Evolutionary conservation across 2,888 invertebrate genomes (phyloP).

Genomic region (Xestia xanthographa): DNA sequence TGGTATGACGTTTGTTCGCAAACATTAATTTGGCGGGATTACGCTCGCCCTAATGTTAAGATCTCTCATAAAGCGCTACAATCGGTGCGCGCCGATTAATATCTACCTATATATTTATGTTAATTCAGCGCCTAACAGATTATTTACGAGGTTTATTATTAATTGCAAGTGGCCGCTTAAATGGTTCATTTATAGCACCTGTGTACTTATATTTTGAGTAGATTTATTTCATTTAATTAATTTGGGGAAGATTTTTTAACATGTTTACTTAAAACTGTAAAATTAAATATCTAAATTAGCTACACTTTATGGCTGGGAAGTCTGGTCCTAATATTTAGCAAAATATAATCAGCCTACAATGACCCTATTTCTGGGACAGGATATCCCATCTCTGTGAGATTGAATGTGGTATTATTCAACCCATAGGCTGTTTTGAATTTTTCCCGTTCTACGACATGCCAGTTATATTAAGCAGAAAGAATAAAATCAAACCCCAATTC

Average conservation of each 20-base stretch:
- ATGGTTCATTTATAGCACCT: slow-evolving; percentile 8
- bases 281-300: neutral
- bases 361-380: neutral
- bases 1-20: slow-evolving; percentile 48
- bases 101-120: slow-evolving; percentile 33
- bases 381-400: neutral
- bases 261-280: neutral
- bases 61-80: slow-evolving; percentile 31
- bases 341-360: neutral
- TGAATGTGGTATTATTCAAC: neutral
- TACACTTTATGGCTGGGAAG: neutral
- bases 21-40: slow-evolving; percentile 63
- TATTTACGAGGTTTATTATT: slow-evolving; percentile 7
- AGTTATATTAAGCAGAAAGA: neutral
- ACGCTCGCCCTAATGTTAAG: slow-evolving; percentile 24
- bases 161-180: neutral
- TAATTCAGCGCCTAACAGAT: slow-evolving; percentile 30
- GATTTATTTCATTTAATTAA: neutral
- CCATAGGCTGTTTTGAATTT: neutral
- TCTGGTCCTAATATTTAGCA: neutral
- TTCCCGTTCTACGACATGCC: neutral
- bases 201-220: neutral
- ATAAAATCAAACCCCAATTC: slow-evolving; percentile 1
- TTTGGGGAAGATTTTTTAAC: neutral
- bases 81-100: slow-evolving; percentile 30